phyloP scores from a whole-genome alignment of 2,888 invertebrate species.

The Harpagoxenus sublaevis region DNA sequence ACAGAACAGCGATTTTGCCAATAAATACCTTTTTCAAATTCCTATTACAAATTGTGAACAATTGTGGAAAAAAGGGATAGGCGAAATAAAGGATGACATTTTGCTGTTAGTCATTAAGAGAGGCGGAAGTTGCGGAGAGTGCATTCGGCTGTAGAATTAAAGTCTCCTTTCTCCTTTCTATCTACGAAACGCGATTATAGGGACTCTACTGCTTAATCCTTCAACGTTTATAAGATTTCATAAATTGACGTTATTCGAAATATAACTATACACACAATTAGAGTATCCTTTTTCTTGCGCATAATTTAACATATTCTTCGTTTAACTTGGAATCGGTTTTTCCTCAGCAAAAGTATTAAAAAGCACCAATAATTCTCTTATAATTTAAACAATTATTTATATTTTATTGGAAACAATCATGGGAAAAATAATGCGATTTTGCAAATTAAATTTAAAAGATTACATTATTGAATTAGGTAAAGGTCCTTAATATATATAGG shows the following conservation, averaged over 20 bases:
- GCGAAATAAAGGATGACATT: conserved; percentile 49
- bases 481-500: background rate
- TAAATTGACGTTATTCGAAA: background rate
- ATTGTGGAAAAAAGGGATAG: conserved; percentile 32
- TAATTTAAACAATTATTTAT: background rate
- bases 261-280: background rate
- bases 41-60: background rate
- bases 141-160: conserved; percentile 30
- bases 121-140: conserved; percentile 52
- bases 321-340: no score
- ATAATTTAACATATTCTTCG: no score
- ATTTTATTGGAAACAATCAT: background rate
- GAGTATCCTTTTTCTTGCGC: background rate
- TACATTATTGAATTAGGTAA: background rate
- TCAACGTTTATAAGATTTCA: background rate
- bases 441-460: background rate
- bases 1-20: background rate
- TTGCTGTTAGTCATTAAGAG: conserved; percentile 51
- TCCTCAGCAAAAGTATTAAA: no score
- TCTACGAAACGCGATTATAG: background rate
- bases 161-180: conserved; percentile 11
- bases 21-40: background rate
- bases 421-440: background rate
- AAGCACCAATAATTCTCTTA: background rate
- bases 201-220: background rate